These are phyloP conservation scores for Malthinus seriepunctatus DNA, from an alignment of 2,888 invertebrate species.

Conservation along the genomic window DNA sequence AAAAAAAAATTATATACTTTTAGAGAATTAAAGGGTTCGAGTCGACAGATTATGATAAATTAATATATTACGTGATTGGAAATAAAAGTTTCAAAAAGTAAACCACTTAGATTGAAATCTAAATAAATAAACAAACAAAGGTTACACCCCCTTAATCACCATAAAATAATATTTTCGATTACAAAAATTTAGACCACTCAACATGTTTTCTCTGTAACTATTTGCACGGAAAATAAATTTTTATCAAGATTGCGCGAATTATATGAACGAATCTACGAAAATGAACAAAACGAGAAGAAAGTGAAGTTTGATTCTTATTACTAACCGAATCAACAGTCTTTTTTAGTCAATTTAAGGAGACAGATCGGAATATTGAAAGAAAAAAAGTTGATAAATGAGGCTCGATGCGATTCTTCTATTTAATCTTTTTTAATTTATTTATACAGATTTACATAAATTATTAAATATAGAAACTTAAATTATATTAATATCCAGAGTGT, in stretches of 20 bases:
- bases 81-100: background rate
- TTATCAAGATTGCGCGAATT: slow-evolving; percentile 21
- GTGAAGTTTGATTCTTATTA: slow-evolving; percentile 31
- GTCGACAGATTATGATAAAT: slow-evolving; percentile 7
- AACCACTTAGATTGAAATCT: background rate
- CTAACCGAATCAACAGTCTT: slow-evolving; percentile 35
- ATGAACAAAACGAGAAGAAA: slow-evolving; percentile 28
- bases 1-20: no score
- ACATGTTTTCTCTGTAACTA: no score
- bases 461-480: no score
- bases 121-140: slow-evolving; percentile 1
- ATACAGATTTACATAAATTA: background rate
- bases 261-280: slow-evolving; percentile 23
- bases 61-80: background rate
- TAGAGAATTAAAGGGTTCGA: background rate
- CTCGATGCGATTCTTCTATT: slow-evolving; percentile 39
- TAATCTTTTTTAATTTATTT: slow-evolving; percentile 42
- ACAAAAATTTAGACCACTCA: no score
- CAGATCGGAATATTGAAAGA: slow-evolving; percentile 41
- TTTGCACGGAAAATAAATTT: slow-evolving; percentile 11
- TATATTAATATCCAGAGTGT: no score
- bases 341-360: slow-evolving; percentile 33
- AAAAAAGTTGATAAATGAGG: slow-evolving; percentile 47
- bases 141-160: background rate
- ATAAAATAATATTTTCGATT: no score